Base-by-base conservation (phyloP, 2,113 vertebrate genomes). In the Ifrita kowaldi region DNA sequence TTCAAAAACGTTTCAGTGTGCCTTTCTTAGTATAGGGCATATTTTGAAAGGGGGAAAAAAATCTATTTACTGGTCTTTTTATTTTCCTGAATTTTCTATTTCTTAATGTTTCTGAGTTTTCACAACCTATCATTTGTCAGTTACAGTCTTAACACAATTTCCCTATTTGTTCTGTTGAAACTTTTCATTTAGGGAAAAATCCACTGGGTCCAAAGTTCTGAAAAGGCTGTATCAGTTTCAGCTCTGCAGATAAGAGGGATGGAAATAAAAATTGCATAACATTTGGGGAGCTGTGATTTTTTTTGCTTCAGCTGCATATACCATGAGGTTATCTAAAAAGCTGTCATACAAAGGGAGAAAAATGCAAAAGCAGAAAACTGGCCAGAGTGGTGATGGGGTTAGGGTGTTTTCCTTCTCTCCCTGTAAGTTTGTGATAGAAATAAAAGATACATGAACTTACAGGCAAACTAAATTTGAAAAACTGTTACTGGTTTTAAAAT, bases 41-140 rank as follows among this genome's bases (percentile, higher is more conserved):
- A 9, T 26, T 71, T 85, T 18, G 15, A 33, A 6, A 15, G 18
- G 1, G 5, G 6, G 2, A 0, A 11, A 23, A 0, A 11, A 23
- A 42, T 47, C 5, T 21, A 9, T 39, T 47, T 37, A 44, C 27
- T 73, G 11, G 14, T 32, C 0, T 26, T 41, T n/a, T 30, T 46
- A 13, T 53, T 32, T 13, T 19, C 4, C 32, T 52, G 1, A 16
- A 30, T 13, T 68, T 88, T 52, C 33, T 56, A 7, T 32, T 70
- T 62, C 37, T 42, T 32, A 16, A 85, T 12, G 32, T 10, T 41
- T 73, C 32, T 2, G 5, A 28, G 20, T 70, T 95, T 67, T 67
- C 16, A 44, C 70, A 77, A 56, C 11, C 13, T 68, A 32, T 5
- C 0, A 42, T 5, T 44, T 89, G 10, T 17, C 24, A 28, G 30